Percentiles rank a stretch among this genome's conserved stretches.
Conservation (phyloP, 1,140 invertebrate species). For the Drosophila leontia region DNA sequence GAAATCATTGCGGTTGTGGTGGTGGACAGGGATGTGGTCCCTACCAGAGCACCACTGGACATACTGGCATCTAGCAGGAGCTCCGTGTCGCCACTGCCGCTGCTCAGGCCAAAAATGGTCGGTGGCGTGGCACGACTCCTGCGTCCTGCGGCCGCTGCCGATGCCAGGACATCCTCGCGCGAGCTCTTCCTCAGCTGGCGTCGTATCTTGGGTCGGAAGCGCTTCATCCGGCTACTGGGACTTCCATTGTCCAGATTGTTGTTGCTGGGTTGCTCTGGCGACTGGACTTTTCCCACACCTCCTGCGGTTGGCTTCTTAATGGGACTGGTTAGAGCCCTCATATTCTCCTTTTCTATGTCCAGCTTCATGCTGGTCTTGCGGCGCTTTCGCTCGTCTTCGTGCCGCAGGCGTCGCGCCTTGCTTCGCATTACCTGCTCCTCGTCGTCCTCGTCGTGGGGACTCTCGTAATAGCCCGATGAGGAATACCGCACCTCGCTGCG, state of each 20-base stretch:
- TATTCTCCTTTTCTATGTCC: constrained; percentile 84
- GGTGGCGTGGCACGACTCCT: constrained; percentile 46
- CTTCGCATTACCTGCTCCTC: constrained; percentile 50
- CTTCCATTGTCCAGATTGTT: constrained; percentile 59
- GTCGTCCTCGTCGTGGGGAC: constrained; percentile 89
- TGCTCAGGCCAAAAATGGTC: constrained; percentile 63
- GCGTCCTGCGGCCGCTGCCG: constrained; percentile 51
- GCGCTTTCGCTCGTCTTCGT: constrained; percentile 83
- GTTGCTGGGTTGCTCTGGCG: constrained; percentile 65
- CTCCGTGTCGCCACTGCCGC: constrained; percentile 70
- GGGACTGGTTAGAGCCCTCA: constrained; percentile 80
- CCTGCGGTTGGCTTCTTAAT: constrained; percentile 63
- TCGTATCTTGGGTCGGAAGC: constrained; percentile 83
- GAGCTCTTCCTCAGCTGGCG: constrained; percentile 76
- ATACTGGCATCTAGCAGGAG: constrained; percentile 73
- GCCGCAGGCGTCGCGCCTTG: constrained; percentile 65
- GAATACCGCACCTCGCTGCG: constrained; percentile 89
- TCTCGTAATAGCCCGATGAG: constrained; percentile 92
- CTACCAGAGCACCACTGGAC: constrained; percentile 22
- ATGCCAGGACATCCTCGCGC: constrained; percentile 68
- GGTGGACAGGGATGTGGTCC: constrained; percentile 6
- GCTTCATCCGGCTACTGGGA: constrained; percentile 77
- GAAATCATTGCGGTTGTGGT: constrained; percentile 14
- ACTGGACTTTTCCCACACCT: constrained; percentile 13
- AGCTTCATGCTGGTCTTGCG: constrained; percentile 83